A percentile compares a stretch with the other conserved stretches of the same genome.
phyloP scores from a whole-genome alignment of 2,888 invertebrate genomes.

The Acronicta leporina region DNA sequence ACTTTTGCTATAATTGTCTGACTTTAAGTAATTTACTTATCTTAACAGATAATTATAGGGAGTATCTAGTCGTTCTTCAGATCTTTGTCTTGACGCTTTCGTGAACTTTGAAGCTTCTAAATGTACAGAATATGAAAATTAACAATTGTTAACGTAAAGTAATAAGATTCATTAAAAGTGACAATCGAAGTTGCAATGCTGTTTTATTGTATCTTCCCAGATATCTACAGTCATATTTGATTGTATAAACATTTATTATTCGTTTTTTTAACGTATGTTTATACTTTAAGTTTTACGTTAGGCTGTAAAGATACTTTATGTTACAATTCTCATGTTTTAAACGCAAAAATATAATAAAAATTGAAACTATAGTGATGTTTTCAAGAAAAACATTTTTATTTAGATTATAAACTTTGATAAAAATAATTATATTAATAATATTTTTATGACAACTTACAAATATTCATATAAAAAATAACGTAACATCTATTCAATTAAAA shows the following conservation, averaged over 20 bases:
- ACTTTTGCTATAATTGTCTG: slow-evolving; percentile 33
- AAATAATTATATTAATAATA: slow-evolving; percentile 90
- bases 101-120: slow-evolving; percentile 70
- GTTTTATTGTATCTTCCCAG: slow-evolving; percentile 31
- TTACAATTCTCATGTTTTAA: no score
- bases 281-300: no score
- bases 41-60: slow-evolving; percentile 20
- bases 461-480: slow-evolving; percentile 89
- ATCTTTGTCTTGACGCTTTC: slow-evolving; percentile 68
- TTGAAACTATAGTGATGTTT: slow-evolving; percentile 76
- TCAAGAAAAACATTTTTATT: slow-evolving; percentile 90
- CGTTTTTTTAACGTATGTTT: no score
- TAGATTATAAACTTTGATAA: slow-evolving; percentile 90
- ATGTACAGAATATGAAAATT: slow-evolving; percentile 71
- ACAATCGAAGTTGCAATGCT: slow-evolving; percentile 46
- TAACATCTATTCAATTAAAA: slow-evolving; percentile 88
- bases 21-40: slow-evolving; percentile 19
- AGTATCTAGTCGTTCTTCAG: slow-evolving; percentile 43
- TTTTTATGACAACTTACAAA: slow-evolving; percentile 89
- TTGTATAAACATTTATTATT: no score
- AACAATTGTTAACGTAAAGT: slow-evolving; percentile 61
- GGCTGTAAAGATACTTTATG: no score
- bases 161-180: slow-evolving; percentile 50
- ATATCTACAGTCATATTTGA: background rate
- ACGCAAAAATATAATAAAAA: slow-evolving; percentile 34